Conservation (phyloP, 2,888 invertebrate genomes). For the Pristionchus maxplancki region DNA sequence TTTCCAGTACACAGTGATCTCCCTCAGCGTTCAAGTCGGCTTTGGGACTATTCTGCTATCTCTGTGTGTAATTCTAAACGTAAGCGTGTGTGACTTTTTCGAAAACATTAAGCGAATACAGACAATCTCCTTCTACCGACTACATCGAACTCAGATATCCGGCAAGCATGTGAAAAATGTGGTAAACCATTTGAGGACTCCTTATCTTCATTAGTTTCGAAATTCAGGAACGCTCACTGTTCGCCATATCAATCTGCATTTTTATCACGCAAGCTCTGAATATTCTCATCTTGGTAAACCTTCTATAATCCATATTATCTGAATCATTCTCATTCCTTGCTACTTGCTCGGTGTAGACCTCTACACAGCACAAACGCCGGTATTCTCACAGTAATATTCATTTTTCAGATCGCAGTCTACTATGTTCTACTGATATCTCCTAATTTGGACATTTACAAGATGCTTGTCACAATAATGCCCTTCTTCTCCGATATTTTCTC, state of each 20-base stretch:
- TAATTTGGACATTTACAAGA: background rate
- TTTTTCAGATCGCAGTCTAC: background rate
- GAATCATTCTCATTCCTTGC: too few species aligned
- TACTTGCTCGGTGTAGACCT: too few species aligned
- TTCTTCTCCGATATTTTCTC: background rate
- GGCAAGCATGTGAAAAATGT: background rate
- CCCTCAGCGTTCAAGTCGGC: background rate
- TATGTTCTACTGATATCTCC: background rate
- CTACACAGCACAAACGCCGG: too few species aligned
- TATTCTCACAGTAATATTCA: too few species aligned
- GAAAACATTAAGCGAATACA: background rate
- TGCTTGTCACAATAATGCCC: background rate
- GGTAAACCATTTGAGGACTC: background rate
- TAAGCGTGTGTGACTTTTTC: background rate
- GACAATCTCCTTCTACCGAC: background rate
- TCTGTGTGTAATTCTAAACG: background rate
- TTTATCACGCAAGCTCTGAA: background rate
- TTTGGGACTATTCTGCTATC: background rate
- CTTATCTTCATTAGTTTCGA: background rate
- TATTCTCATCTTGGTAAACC: background rate
- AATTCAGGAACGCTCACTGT: background rate
- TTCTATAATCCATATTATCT: too few species aligned
- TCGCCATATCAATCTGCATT: background rate
- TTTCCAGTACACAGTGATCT: background rate
- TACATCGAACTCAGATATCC: background rate